Conservation (phyloP, 1,140 invertebrate genomes). For the Diplogasteroides magnus region DNA sequence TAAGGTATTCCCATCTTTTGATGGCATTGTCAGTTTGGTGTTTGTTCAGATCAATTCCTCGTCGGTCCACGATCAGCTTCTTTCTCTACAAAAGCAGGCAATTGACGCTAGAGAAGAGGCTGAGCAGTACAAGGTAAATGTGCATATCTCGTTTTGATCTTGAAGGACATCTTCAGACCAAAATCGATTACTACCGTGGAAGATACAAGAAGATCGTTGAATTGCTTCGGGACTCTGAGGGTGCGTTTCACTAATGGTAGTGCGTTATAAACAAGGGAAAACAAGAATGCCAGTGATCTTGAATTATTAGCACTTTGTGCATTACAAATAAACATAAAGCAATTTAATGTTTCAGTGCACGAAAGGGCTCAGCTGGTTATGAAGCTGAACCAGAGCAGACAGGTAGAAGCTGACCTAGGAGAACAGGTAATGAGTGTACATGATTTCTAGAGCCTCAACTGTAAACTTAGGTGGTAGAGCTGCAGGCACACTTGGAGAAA, state of each 20-base stretch:
- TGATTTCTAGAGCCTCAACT: too few species aligned
- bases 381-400: neutral
- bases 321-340: too few species aligned
- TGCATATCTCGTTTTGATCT: too few species aligned
- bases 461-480: neutral
- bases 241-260: too few species aligned
- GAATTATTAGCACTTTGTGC: too few species aligned
- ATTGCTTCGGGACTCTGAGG: neutral
- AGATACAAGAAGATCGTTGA: conserved; percentile 8
- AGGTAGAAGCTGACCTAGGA: neutral
- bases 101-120: neutral
- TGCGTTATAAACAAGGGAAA: too few species aligned
- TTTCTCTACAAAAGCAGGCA: too few species aligned
- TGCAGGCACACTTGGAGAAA: neutral
- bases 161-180: neutral
- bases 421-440: neutral
- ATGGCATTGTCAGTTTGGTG: too few species aligned
- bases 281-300: too few species aligned
- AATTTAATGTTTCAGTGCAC: neutral
- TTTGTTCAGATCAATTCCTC: too few species aligned
- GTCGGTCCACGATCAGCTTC: too few species aligned
- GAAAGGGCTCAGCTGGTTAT: neutral
- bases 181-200: neutral
- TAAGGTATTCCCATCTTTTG: too few species aligned
- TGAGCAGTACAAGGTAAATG: neutral